Evolutionary conservation across 2,888 invertebrate genomes (phyloP).

Genomic region (Rhagonycha fulva): DNA sequence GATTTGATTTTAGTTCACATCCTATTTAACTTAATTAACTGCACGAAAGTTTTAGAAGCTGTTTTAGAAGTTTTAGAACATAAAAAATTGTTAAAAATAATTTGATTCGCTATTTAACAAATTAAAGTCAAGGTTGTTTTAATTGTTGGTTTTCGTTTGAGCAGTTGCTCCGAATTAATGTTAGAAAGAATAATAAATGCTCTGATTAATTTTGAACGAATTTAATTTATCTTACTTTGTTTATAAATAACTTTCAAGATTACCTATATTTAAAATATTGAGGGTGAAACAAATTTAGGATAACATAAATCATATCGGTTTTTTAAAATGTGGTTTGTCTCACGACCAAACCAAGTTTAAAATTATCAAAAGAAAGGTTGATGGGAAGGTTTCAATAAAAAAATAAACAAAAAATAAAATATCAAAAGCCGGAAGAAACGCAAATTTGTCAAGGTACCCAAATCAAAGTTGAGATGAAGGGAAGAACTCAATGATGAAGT

Average conservation of each 20-base stretch:
- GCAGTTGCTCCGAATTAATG: neutral
- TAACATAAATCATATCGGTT: neutral
- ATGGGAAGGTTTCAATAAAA: neutral
- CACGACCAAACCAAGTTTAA: neutral
- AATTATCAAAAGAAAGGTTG: neutral
- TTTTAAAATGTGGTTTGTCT: neutral
- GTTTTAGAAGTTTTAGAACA: neutral
- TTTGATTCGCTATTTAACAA: neutral
- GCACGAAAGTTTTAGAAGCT: neutral
- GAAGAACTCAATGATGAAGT: neutral
- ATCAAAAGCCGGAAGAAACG: neutral
- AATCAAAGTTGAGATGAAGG: neutral
- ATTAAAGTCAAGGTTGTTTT: neutral
- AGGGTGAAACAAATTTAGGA: neutral
- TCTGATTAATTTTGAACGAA: neutral
- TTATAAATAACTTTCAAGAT: neutral
- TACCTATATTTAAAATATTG: neutral
- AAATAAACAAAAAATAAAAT: neutral
- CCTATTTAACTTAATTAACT: neutral
- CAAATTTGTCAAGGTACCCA: neutral
- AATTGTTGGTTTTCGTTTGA: neutral
- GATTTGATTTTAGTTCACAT: neutral
- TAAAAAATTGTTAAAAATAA: neutral
- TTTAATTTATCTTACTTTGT: neutral
- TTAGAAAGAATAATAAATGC: neutral